Evolutionary conservation across 1,140 invertebrate species (phyloP), one percentile per base, ranked within the genome.

Genomic region (Drosophila truncata): DNA sequence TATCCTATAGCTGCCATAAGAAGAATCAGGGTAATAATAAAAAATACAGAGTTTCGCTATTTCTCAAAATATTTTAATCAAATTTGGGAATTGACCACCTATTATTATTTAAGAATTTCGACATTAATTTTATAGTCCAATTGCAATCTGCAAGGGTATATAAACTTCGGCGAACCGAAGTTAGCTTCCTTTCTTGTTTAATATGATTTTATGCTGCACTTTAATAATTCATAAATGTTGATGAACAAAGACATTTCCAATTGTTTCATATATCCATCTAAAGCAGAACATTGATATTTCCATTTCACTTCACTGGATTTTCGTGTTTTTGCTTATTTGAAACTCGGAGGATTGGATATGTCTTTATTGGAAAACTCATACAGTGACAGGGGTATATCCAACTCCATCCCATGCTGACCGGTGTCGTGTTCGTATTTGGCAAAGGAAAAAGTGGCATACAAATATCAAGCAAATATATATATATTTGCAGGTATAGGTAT

Each of bases 401-500:
- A 29, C 23, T 23, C 13, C 16, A 18, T 10, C 6, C 27, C 27
- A 14, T 20, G 42, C 16, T 23, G 57, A 23, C 16, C 18, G 27
- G 67, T 59, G 49, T 71, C 65, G 65, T 14, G 39, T 71, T 71
- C 20, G 35, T 8, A 23, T 29, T 35, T 50, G 33, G 29, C 41
- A 50, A 54, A 39, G 16, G 13, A 41, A 20, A 49, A 31, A 25
- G 9, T 20, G 13, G 18, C 42, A 59, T 25, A 71, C 31, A 57
- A 70, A 72, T 58, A 35, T 35, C 41, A 23, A 70, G 52, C 42
- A 71, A 49, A 58, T 59, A 59, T 70, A 42, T 31, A 9, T 57
- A 57, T 27, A 39, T 29, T 29, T 18, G 1, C 11, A 57, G 13
- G 37, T 23, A 63, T 20, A 27, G 18, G 10, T 27, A 25, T 47